Evolutionary conservation across 2,888 invertebrate species (phyloP).

Genomic region (Drosophila crucigera): DNA sequence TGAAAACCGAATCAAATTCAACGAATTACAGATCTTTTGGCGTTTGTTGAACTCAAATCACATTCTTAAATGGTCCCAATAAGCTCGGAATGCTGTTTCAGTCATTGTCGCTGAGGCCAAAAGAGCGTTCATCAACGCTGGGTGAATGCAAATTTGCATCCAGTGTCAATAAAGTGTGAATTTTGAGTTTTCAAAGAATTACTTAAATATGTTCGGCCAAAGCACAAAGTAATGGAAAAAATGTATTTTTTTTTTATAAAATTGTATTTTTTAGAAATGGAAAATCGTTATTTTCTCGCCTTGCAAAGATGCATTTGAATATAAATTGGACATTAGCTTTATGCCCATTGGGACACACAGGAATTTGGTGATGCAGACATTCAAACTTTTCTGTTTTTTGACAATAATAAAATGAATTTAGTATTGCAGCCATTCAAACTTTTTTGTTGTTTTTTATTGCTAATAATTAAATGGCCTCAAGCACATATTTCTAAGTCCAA

Average conservation of each 20-base stretch:
- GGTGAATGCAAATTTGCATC: slow-evolving; percentile 32
- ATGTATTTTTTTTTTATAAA: not conserved
- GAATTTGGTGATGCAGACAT: not conserved
- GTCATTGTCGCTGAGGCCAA: slow-evolving; percentile 28
- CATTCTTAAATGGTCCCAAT: slow-evolving; percentile 35
- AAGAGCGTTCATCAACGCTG: slow-evolving; percentile 44
- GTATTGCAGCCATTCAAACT: not conserved
- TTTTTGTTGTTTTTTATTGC: not conserved
- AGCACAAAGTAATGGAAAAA: not conserved
- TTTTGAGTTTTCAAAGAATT: slow-evolving; percentile 4
- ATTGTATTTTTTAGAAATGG: not conserved
- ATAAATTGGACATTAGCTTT: not conserved
- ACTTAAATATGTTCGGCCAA: not conserved
- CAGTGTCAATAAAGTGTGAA: slow-evolving; percentile 27
- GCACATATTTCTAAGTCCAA: slow-evolving; percentile 1
- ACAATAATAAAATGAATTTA: not conserved
- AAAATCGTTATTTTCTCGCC: not conserved
- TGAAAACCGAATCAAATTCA: slow-evolving; percentile 34
- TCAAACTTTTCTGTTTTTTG: not conserved
- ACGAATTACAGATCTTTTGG: slow-evolving; percentile 55
- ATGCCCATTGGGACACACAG: not conserved
- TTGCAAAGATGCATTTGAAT: not conserved
- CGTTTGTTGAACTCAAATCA: slow-evolving; percentile 63
- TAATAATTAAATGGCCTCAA: not conserved
- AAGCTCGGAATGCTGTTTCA: slow-evolving; percentile 12